Conservation (phyloP, 2,888 invertebrate genomes). For the Tipula unca region DNA sequence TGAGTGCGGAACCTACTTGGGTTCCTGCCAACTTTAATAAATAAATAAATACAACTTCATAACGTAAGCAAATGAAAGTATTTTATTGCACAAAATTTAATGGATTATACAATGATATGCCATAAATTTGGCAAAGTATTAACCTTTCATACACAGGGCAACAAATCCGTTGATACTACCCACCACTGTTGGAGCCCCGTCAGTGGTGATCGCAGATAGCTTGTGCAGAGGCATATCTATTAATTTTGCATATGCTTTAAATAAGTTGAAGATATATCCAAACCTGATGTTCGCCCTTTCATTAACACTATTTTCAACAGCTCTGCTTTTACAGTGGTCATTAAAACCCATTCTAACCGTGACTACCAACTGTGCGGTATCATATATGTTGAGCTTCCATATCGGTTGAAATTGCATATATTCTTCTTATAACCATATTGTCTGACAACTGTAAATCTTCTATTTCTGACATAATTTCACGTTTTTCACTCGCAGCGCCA, state of each 20-base stretch:
- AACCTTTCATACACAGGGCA: not conserved
- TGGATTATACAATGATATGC: not conserved
- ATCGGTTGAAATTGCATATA: not conserved
- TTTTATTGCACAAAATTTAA: not conserved
- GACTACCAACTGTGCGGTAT: not conserved
- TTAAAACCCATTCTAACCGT: not conserved
- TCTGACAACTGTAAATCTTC: not conserved
- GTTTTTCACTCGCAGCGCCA: too few relatives aligned
- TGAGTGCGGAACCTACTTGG: too few relatives aligned
- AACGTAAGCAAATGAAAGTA: not conserved
- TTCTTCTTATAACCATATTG: not conserved
- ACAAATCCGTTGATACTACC: not conserved
- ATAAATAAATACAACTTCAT: too few relatives aligned
- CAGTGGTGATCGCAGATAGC: not conserved
- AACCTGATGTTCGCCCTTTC: too few relatives aligned
- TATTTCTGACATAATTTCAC: not conserved
- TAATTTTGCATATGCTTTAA: not conserved
- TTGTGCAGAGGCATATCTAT: not conserved
- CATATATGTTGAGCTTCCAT: not conserved
- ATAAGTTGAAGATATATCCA: not conserved
- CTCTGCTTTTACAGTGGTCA: not conserved
- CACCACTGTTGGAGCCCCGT: not conserved
- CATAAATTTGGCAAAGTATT: not conserved
- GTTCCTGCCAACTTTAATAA: too few relatives aligned
- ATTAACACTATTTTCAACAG: not conserved